Percentiles rank a stretch among this genome's conserved stretches.
Evolutionary conservation across 2,797 vertebrate species (phyloP).

Genomic region (Benthosema pterotum): DNA sequence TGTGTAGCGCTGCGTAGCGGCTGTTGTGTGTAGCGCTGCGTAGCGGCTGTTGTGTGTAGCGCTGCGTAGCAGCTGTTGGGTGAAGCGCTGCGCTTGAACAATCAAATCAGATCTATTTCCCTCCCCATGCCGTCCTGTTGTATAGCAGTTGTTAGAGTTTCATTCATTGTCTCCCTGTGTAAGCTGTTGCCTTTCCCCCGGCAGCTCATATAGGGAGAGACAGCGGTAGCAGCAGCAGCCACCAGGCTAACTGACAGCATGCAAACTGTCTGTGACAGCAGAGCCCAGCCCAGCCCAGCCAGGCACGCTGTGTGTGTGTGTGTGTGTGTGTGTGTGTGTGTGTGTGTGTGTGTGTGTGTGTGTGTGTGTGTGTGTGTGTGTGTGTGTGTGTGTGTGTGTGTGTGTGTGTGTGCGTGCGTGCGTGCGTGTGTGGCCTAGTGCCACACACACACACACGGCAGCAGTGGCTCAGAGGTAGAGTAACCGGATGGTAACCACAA

Average conservation of each 20-base stretch:
- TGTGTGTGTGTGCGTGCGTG: no score
- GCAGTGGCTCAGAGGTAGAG: no score
- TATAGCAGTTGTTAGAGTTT: slow-evolving; percentile 40
- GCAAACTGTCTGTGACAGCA: slow-evolving; percentile 63
- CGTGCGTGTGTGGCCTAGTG: no score
- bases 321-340: no score
- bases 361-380: no score
- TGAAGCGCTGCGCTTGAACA: slow-evolving; percentile 15
- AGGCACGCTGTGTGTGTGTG: no score
- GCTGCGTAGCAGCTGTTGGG: slow-evolving; percentile 9
- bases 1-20: slow-evolving; percentile 6
- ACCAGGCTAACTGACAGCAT: slow-evolving; percentile 45
- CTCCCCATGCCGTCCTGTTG: no score
- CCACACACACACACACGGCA: no score
- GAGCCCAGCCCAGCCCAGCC: no score
- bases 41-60: slow-evolving; percentile 5
- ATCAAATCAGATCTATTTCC: slow-evolving; percentile 27
- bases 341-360: no score
- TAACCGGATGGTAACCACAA: no score
- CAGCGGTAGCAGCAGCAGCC: slow-evolving; percentile 28
- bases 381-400: no score
- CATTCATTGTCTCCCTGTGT: slow-evolving; percentile 40
- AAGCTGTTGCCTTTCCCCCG: slow-evolving; percentile 27
- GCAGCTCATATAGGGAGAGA: slow-evolving; percentile 6
- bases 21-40: not conserved